Evolutionary conservation across 1,140 invertebrate species (phyloP).

Genomic region (Laupala kohalensis): DNA sequence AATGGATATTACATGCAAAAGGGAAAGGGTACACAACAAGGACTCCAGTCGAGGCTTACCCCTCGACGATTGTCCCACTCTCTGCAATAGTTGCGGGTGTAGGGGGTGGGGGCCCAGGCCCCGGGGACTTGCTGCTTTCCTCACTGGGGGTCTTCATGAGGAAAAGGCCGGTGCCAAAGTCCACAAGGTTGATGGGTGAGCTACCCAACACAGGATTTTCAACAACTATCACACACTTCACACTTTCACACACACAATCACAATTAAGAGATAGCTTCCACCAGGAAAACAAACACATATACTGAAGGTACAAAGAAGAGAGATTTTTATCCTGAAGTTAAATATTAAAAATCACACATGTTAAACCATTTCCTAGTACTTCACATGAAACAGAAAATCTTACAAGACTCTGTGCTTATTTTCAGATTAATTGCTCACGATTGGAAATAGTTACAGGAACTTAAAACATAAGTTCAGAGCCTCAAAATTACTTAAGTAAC

Average conservation of each 20-base stretch:
- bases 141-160: slow-evolving; percentile 74
- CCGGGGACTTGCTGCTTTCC: slow-evolving; percentile 49
- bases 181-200: slow-evolving; percentile 79
- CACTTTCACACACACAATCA: background rate
- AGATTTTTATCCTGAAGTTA: no score
- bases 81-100: slow-evolving; percentile 25
- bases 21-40: background rate
- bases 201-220: slow-evolving; percentile 29
- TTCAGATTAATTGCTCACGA: no score
- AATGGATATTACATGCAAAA: background rate
- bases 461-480: no score
- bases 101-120: slow-evolving; percentile 28
- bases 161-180: slow-evolving; percentile 74
- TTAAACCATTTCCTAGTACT: no score
- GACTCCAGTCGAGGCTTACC: background rate
- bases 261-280: no score
- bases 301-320: no score
- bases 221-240: background rate
- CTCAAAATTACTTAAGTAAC: no score
- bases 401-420: no score
- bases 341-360: no score
- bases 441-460: no score
- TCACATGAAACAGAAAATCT: no score
- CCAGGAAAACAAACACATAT: no score
- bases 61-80: background rate